A percentile compares a stretch with the other conserved stretches of the same genome.
These are phyloP conservation scores for Phrynocephalus forsythii DNA, from an alignment of 2,797 vertebrate genomes.

Conservation along the genomic window DNA sequence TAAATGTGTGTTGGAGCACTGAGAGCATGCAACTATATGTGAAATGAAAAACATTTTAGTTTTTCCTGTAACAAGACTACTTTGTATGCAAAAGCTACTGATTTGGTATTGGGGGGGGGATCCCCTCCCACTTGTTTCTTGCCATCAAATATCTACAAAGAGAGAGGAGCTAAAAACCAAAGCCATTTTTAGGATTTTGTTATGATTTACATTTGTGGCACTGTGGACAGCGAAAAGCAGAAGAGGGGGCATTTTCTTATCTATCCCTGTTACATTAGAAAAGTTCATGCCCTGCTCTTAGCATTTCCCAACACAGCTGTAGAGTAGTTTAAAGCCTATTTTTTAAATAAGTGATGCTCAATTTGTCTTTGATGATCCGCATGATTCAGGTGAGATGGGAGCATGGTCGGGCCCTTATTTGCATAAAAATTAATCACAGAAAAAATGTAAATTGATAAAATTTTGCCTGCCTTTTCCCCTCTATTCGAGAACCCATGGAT, in stretches of 20 bases:
- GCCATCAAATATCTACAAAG: constrained; percentile 62
- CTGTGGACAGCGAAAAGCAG: constrained; percentile 70
- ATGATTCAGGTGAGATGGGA: constrained; percentile 91
- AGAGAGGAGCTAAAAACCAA: constrained; percentile 68
- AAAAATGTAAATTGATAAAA: constrained; percentile 91
- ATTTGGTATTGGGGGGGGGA: constrained; percentile 46
- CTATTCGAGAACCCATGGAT: constrained; percentile 82
- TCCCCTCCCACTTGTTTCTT: constrained; percentile 39
- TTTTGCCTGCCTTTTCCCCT: constrained; percentile 84
- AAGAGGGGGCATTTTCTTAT: constrained; percentile 80
- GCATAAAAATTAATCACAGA: constrained; percentile 93
- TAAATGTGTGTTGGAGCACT: background rate
- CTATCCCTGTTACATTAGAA: constrained; percentile 79
- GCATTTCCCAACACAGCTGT: constrained; percentile 86
- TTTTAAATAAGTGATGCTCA: constrained; percentile 89
- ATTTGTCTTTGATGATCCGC: constrained; percentile 90
- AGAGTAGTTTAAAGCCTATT: constrained; percentile 87
- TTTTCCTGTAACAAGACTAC: background rate
- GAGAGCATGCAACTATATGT: background rate
- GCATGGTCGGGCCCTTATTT: constrained; percentile 85
- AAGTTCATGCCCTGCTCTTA: constrained; percentile 84
- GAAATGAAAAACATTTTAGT: constrained; percentile 27
- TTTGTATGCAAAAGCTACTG: constrained; percentile 46
- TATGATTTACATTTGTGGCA: constrained; percentile 77
- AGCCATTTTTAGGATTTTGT: constrained; percentile 74